Evolutionary conservation across 2,888 invertebrate genomes (phyloP).

Genomic region (Drosophila mayaguana): DNA sequence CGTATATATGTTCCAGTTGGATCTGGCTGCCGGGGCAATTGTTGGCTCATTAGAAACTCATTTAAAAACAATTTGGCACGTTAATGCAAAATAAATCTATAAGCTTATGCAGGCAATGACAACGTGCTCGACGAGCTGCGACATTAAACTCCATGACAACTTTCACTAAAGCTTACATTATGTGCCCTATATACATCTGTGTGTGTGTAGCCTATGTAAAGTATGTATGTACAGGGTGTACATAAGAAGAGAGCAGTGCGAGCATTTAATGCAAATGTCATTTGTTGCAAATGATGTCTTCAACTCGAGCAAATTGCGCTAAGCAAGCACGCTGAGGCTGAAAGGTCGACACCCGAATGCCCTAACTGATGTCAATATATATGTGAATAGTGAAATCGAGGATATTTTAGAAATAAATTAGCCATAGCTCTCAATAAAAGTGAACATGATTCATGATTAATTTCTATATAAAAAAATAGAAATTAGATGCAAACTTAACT

Average conservation of each 20-base stretch:
- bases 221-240: constrained; percentile 4
- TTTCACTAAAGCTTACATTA: constrained; percentile 36
- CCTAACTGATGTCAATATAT: background rate
- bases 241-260: constrained; percentile 33
- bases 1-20: constrained; percentile 10
- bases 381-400: no score
- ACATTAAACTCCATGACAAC: constrained; percentile 28
- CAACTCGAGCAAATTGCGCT: constrained; percentile 36
- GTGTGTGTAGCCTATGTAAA: background rate
- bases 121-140: constrained; percentile 42
- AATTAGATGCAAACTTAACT: no score
- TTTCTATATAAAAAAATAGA: no score
- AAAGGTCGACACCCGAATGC: background rate
- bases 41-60: constrained; percentile 80
- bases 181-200: constrained; percentile 7
- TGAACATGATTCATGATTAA: no score
- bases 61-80: constrained; percentile 81
- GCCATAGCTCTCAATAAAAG: no score
- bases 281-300: constrained; percentile 67
- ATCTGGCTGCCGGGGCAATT: constrained; percentile 60
- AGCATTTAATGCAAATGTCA: constrained; percentile 71
- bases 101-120: constrained; percentile 66
- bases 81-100: constrained; percentile 81
- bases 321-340: background rate
- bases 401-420: no score